Evolutionary conservation across 2,113 vertebrate genomes (phyloP), one percentile per base, ranked within the genome.

Genomic region (Pangasianodon gigas): DNA sequence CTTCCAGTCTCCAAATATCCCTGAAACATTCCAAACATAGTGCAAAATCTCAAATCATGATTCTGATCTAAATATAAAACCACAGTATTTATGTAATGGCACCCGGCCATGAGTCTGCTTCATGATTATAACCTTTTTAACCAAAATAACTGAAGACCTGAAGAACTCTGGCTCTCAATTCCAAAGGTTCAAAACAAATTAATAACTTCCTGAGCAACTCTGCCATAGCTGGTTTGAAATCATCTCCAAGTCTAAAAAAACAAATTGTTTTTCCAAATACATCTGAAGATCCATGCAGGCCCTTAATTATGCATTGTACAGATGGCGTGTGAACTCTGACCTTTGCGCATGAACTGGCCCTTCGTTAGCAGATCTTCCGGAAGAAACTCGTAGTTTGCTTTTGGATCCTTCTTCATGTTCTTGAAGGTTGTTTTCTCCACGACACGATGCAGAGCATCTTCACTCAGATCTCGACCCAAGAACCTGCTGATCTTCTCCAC

Each of bases 281-380:
- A 58, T 46, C 8, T 56, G 65, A 62, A 62, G 60, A 74, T 24
- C 37, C 71, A 44, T 10, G 21, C 6, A 29, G 21, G 4, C 24
- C 75, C 44, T 48, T 8, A 19, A 9, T 9, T 44, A 24, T 79
- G 44, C 9, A 26, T 9, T 1, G 1, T 77, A 26, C 26, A 24
- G 10, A 29, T 48, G 26, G 44, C 11, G 3, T 71, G 75, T 84
- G 60, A 88, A 65, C 37, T 29, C 56, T 86, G 52, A 92, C 95
- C 96, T 94, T 95, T 96, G 54, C 93, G 94, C 89, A 95, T 91
- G 84, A 95, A 95, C 32, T 52, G 54, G n/a, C 93, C 93, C 16
- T 88, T 90, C 89, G 90, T 74, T 84, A 95, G 9, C 2, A 85
- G 0, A 0, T 93, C 90, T 13, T 87, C 0, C 0, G 94, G 93